Conservation (phyloP, 2,113 vertebrate genomes). For the Neotoma lepida region DNA sequence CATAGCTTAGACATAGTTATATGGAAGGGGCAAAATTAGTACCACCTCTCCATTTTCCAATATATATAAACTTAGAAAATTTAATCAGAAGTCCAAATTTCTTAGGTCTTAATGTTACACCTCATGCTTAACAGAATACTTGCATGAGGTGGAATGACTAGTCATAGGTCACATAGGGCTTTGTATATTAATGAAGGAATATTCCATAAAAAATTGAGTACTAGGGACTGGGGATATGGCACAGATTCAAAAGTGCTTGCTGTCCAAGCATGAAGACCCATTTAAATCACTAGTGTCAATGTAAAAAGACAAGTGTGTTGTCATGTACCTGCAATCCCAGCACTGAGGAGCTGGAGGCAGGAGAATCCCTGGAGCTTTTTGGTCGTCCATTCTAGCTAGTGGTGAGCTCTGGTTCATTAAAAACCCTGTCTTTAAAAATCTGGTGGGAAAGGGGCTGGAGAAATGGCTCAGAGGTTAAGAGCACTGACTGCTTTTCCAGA, state of each 20-base stretch:
- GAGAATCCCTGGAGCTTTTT: background rate
- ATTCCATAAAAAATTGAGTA: background rate
- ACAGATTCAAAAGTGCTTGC: background rate
- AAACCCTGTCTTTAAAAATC: background rate
- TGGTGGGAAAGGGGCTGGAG: background rate
- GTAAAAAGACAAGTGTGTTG: background rate
- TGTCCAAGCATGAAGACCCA: background rate
- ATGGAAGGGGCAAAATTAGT: background rate
- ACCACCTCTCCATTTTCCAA: background rate
- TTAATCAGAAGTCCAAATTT: background rate
- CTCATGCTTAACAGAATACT: slow-evolving; percentile 28
- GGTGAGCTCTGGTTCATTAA: background rate
- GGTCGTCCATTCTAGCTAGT: background rate
- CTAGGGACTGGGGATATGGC: too few relatives aligned
- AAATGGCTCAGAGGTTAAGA: too few relatives aligned
- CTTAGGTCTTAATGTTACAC: background rate
- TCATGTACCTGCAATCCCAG: background rate
- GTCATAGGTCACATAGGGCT: background rate
- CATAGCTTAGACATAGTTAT: background rate
- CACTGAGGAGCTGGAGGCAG: background rate
- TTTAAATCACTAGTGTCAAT: background rate
- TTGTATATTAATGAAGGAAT: background rate
- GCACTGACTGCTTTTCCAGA: too few relatives aligned
- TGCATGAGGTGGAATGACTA: background rate
- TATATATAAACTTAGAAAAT: background rate